Conservation (phyloP, 1,140 invertebrate species). For the Caligus rogercresseyi region DNA sequence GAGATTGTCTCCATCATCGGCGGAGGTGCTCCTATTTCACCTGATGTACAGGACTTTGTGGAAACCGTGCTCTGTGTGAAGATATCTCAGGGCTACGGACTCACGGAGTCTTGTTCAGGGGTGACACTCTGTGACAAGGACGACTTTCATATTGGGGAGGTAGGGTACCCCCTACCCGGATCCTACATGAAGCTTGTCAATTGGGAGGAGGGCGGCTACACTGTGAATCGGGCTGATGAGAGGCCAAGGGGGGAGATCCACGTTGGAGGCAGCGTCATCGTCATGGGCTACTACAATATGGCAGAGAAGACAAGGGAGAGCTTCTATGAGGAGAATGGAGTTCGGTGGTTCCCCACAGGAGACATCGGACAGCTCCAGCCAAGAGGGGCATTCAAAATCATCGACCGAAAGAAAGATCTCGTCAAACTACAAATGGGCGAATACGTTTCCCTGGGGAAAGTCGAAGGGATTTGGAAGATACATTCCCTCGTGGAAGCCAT, state of each 20-base stretch:
- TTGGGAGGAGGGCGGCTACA: constrained; percentile 41
- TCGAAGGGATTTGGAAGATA: constrained; percentile 37
- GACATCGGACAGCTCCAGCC: constrained; percentile 27
- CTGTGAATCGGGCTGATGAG: constrained; percentile 40
- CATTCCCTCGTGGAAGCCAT: constrained; percentile 36
- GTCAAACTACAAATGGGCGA: constrained; percentile 32
- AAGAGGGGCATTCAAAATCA: constrained; percentile 26
- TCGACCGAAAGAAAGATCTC: constrained; percentile 28
- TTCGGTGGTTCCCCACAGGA: constrained; percentile 27
- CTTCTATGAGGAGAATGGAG: constrained; percentile 32
- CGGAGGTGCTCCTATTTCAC: constrained; percentile 85
- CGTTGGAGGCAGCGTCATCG: constrained; percentile 38
- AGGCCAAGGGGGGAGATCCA: constrained; percentile 80
- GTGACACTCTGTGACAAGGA: constrained; percentile 69
- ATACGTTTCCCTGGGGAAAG: constrained; percentile 41
- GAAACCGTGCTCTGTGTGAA: constrained; percentile 76
- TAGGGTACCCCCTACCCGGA: constrained; percentile 22
- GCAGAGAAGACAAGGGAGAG: constrained; percentile 35
- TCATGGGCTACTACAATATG: constrained; percentile 37
- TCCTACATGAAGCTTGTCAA: constrained; percentile 32
- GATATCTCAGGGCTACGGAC: constrained; percentile 83
- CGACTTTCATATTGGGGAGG: constrained; percentile 26
- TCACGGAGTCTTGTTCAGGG: constrained; percentile 88
- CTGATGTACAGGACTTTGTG: constrained; percentile 86
- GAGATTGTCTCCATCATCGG: constrained; percentile 62